Evolutionary conservation across 2,113 vertebrate species (phyloP).

Genomic region (human (Homo sapiens)): DNA sequence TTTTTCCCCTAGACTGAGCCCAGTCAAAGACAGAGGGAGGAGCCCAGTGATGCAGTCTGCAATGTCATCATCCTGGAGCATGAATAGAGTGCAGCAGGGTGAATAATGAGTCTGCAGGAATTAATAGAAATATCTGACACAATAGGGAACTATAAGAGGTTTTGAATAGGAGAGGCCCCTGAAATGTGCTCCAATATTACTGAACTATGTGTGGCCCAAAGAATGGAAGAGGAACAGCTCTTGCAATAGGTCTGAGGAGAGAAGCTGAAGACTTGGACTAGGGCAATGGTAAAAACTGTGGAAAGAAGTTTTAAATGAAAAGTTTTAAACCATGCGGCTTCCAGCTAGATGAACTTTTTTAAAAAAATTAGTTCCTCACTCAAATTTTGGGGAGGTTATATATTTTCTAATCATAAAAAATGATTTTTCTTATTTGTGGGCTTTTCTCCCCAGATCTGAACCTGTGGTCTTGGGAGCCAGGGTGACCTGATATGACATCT

Average conservation of each 20-base stretch:
- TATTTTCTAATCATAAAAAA: constrained; percentile 40
- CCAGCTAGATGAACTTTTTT: neutral
- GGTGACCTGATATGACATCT: constrained; percentile 30
- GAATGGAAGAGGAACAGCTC: neutral
- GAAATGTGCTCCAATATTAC: neutral
- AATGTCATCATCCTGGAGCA: neutral
- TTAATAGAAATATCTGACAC: neutral
- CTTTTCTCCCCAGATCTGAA: constrained; percentile 65
- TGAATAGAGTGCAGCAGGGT: neutral
- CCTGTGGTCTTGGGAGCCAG: constrained; percentile 8
- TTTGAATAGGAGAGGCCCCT: neutral
- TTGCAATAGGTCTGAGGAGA: neutral
- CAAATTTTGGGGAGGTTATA: neutral
- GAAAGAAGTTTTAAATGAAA: neutral
- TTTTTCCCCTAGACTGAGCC: neutral
- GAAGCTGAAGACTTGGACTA: neutral
- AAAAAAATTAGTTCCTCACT: neutral
- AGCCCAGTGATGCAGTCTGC: neutral
- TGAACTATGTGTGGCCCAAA: neutral
- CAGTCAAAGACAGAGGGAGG: neutral
- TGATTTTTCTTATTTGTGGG: constrained; percentile 28
- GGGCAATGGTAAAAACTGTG: too few species aligned
- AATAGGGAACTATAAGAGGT: neutral
- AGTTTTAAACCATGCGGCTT: neutral
- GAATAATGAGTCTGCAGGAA: neutral